phyloP scores from a whole-genome alignment of 1,140 invertebrate species.

The Probaryconus sp. region DNA sequence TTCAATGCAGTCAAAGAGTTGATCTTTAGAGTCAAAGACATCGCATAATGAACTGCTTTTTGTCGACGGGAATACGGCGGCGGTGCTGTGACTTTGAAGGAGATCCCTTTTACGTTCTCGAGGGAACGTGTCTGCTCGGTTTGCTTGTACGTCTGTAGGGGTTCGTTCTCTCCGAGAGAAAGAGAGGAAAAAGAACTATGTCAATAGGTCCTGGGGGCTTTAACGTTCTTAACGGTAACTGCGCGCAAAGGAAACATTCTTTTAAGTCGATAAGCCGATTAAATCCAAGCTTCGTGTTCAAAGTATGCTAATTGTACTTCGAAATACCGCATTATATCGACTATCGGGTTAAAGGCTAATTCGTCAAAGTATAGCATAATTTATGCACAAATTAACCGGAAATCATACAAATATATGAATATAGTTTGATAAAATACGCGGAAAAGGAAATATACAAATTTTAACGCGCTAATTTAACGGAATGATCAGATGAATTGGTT shows the following conservation, averaged over 20 bases:
- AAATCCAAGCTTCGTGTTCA: constrained; percentile 52
- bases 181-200: constrained; percentile 50
- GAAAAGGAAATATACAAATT: constrained; percentile 24
- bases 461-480: constrained; percentile 21
- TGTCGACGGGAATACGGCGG: constrained; percentile 49
- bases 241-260: constrained; percentile 56
- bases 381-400: constrained; percentile 48
- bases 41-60: constrained; percentile 59
- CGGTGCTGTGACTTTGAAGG: constrained; percentile 41
- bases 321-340: constrained; percentile 51
- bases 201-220: constrained; percentile 56
- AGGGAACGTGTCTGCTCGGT: constrained; percentile 53
- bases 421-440: constrained; percentile 22
- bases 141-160: constrained; percentile 54
- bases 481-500: constrained; percentile 13
- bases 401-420: constrained; percentile 36
- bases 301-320: constrained; percentile 57
- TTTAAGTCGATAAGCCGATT: constrained; percentile 63
- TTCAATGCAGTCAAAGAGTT: constrained; percentile 52
- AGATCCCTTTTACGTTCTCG: constrained; percentile 58
- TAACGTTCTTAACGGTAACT: constrained; percentile 56
- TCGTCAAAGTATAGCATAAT: constrained; percentile 50
- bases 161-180: constrained; percentile 24
- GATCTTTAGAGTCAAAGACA: constrained; percentile 55
- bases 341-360: constrained; percentile 52